Percentiles rank a stretch among this genome's conserved stretches.
Conservation (phyloP, 1,140 invertebrate genomes). For the Eumaeus atala region DNA sequence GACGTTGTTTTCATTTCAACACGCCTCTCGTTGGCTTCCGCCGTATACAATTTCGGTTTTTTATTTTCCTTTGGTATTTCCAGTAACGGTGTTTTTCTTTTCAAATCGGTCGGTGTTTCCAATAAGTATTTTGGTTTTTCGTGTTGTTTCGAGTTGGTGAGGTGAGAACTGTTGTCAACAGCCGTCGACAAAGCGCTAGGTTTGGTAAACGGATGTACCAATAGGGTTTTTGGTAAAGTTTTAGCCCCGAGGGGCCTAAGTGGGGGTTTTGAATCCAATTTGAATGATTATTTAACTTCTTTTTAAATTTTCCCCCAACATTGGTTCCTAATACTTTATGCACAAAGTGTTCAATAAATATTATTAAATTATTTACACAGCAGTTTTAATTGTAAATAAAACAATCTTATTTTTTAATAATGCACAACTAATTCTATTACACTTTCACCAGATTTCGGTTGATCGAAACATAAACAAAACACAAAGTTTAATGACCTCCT, state of each 20-base stretch:
- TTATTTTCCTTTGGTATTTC: slow-evolving; percentile 45
- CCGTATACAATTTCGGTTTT: slow-evolving; percentile 42
- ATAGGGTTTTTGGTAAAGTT: slow-evolving; percentile 44
- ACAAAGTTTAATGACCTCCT: slow-evolving; percentile 23
- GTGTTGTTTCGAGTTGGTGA: slow-evolving; percentile 19
- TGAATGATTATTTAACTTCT: slow-evolving; percentile 35
- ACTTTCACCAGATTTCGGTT: too few relatives aligned
- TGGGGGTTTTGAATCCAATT: slow-evolving; percentile 50
- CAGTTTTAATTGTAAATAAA: not conserved
- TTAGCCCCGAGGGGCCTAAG: slow-evolving; percentile 52
- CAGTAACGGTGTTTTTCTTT: slow-evolving; percentile 44
- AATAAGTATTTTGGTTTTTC: slow-evolving; percentile 43
- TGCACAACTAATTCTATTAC: not conserved
- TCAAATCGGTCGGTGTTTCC: slow-evolving; percentile 48
- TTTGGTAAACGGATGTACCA: slow-evolving; percentile 44
- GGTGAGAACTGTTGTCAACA: too few relatives aligned
- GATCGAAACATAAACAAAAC: slow-evolving; percentile 1
- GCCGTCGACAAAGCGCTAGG: too few relatives aligned
- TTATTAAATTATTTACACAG: not conserved
- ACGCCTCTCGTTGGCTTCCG: slow-evolving; percentile 19
- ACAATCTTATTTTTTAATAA: not conserved
- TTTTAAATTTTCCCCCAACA: not conserved
- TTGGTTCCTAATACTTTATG: not conserved
- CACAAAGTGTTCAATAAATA: too few relatives aligned
- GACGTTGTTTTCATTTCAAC: slow-evolving; percentile 40